phyloP scores from a whole-genome alignment of 1,140 invertebrate species.

The Gryllus bimaculatus region DNA sequence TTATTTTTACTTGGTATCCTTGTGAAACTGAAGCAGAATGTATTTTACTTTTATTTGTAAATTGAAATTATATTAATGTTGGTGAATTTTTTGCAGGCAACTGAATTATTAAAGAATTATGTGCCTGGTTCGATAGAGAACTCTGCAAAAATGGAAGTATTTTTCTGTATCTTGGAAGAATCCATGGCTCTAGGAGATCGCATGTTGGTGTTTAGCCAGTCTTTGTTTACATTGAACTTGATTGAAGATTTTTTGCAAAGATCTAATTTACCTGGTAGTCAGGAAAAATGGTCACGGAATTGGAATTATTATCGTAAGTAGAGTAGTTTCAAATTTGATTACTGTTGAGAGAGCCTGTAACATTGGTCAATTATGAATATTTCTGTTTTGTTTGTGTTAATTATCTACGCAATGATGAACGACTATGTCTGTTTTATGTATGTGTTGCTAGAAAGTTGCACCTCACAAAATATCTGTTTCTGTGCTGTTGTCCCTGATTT shows the following conservation, averaged over 20 bases:
- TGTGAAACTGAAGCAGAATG: too few relatives aligned
- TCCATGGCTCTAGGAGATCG: conserved; percentile 80
- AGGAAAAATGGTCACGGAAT: conserved; percentile 74
- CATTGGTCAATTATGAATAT: neutral
- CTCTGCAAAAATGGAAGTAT: conserved; percentile 89
- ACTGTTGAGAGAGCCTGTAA: neutral
- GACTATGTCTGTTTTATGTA: too few relatives aligned
- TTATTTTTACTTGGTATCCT: too few relatives aligned
- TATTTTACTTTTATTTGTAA: too few relatives aligned
- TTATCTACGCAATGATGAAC: too few relatives aligned
- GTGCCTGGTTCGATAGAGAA: conserved; percentile 81
- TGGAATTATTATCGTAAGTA: conserved; percentile 84
- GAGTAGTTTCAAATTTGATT: neutral
- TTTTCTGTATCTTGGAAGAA: conserved; percentile 88
- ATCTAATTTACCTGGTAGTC: conserved; percentile 61
- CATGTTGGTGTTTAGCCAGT: conserved; percentile 93
- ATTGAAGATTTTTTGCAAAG: conserved; percentile 89
- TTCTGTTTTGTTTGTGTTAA: too few relatives aligned
- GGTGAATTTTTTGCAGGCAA: conserved; percentile 46
- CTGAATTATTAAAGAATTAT: conserved; percentile 79
- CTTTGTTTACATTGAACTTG: conserved; percentile 90
- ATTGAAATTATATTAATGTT: too few relatives aligned
- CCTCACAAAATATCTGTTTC: too few relatives aligned
- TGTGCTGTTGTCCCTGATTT: too few relatives aligned
- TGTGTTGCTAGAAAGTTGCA: too few relatives aligned